Evolutionary conservation across 2,113 vertebrate species (phyloP), one percentile per base, ranked within the genome.

Genomic region (Caranx melampygus): DNA sequence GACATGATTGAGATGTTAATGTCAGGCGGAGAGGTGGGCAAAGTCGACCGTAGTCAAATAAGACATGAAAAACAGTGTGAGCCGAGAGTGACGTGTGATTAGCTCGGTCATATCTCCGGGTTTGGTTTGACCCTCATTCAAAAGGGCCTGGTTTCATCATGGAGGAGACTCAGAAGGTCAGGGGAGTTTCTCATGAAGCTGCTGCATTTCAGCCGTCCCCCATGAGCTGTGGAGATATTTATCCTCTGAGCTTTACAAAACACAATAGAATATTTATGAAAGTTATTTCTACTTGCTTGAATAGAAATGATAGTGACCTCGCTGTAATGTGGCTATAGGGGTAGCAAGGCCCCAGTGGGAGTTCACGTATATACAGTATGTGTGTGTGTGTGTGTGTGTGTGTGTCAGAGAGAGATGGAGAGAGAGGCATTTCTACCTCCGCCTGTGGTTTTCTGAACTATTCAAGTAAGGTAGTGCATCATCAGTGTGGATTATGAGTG

Each of bases 181-280:
- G 31, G 20, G 13, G 57, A 70, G 14, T 58, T 78, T 83, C 88
- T 82, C 54, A 71, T 65, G 33, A 35, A 21, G 5, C 34, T 4
- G 5, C 4, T 79, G 42, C 75, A 52, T 77, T 78, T 67, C 45
- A 58, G 55, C 42, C 21, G 18, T 62, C 62, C 21, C n/a, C 62
- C 59, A 42, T 44, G 44, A 73, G 71, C 64, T 37, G 57, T 60
- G 74, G 64, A 52, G 51, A 69, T 55, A 78, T 85, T 64, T 80
- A 47, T 85, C 4, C 3, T 68, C 51, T 26, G 52, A 87, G 68
- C 49, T 59, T 80, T 83, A 16, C 54, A 70, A 68, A 87, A 76
- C 84, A 87, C 73, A 78, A 86, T 76, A 51, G 47, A 91, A 90
- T 91, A 92, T 91, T 92, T 85, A 90, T 92, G 84, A 82, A 88